These are phyloP conservation scores for Apamea epomidion DNA, from an alignment of 2,888 invertebrate genomes.

Conservation along the genomic window DNA sequence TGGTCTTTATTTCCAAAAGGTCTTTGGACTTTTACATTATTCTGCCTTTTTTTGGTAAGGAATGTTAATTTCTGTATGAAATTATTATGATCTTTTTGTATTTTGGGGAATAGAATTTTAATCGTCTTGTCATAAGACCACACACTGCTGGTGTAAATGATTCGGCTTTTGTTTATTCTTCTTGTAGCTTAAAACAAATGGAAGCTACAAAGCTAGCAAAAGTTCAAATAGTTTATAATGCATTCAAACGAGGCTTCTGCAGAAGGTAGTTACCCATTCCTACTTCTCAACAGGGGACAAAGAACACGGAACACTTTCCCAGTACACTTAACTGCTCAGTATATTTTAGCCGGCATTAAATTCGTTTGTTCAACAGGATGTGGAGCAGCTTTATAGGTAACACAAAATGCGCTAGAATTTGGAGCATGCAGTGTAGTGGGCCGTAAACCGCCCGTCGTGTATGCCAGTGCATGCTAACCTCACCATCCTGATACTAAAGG, in stretches of 20 bases:
- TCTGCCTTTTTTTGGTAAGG: constrained; percentile 1
- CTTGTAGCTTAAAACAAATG: background rate
- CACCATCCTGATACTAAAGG: constrained; percentile 61
- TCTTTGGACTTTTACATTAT: constrained; percentile 30
- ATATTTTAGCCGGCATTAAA: constrained; percentile 55
- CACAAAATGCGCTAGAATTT: constrained; percentile 68
- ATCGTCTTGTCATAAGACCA: constrained; percentile 17
- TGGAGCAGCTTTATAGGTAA: constrained; percentile 63
- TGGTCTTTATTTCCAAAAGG: constrained; percentile 15
- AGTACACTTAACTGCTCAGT: constrained; percentile 34
- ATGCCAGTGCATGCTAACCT: constrained; percentile 60
- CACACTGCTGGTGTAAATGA: constrained; percentile 2
- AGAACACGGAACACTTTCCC: constrained; percentile 33
- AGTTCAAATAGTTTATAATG: constrained; percentile 4
- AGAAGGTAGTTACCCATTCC: constrained; percentile 4
- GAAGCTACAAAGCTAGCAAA: too few species aligned
- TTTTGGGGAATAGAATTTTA: constrained; percentile 34
- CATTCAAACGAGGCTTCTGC: background rate
- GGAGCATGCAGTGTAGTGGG: constrained; percentile 69
- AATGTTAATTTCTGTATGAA: constrained; percentile 39
- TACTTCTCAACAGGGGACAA: constrained; percentile 16
- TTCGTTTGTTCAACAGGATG: constrained; percentile 62
- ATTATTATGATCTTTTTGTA: constrained; percentile 27
- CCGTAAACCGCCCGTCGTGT: constrained; percentile 67
- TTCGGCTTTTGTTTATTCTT: constrained; percentile 5